Evolutionary conservation across 2,888 invertebrate species (phyloP).

Genomic region (Diachrysia chrysitis): DNA sequence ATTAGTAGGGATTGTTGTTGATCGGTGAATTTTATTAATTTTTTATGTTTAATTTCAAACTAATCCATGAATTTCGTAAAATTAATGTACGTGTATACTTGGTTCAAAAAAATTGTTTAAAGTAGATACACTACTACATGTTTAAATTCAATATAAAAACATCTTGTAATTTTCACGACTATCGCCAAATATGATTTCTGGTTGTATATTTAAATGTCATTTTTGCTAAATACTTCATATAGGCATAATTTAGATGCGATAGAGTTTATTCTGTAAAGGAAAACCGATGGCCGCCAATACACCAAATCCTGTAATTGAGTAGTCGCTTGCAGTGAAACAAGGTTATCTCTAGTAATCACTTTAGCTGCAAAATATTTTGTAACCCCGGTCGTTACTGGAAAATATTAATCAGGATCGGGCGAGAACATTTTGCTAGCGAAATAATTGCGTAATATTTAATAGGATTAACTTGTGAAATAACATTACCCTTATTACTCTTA

Average conservation of each 20-base stretch:
- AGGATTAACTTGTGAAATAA: neutral
- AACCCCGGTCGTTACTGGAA: slow-evolving; percentile 15
- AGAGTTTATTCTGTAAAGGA: neutral
- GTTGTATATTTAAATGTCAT: too few relatives aligned
- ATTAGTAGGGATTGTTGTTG: too few relatives aligned
- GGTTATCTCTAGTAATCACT: slow-evolving; percentile 35
- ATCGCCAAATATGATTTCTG: neutral
- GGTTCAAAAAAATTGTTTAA: too few relatives aligned
- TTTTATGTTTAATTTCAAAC: too few relatives aligned
- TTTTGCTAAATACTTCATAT: neutral
- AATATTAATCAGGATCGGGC: slow-evolving; percentile 18
- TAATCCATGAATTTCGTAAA: too few relatives aligned
- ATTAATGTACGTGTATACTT: too few relatives aligned
- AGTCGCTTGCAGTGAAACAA: slow-evolving; percentile 33
- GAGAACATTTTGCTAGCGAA: slow-evolving; percentile 10
- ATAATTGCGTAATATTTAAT: slow-evolving; percentile 4
- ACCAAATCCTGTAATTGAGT: slow-evolving; percentile 16
- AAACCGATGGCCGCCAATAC: neutral
- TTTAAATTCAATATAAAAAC: too few relatives aligned
- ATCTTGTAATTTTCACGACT: neutral
- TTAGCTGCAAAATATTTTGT: slow-evolving; percentile 37
- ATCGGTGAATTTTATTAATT: too few relatives aligned
- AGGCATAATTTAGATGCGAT: neutral
- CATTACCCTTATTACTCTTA: neutral
- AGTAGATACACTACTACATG: too few relatives aligned